Evolutionary conservation across 2,797 vertebrate genomes (phyloP).

Genomic region (Eptatretus atami): DNA sequence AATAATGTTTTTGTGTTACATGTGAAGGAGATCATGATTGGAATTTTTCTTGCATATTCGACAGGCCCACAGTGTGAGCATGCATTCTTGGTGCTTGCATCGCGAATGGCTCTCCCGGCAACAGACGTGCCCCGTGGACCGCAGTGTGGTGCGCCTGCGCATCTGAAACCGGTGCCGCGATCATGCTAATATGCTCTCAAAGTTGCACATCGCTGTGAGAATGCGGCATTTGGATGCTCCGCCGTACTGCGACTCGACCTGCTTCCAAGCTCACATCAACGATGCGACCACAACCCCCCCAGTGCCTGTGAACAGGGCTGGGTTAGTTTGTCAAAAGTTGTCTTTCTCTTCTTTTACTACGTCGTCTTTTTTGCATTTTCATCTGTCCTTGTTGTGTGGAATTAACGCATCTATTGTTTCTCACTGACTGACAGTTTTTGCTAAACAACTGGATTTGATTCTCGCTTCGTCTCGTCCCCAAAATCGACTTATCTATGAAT

Average conservation of each 20-base stretch:
- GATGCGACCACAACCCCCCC: constrained; percentile 97
- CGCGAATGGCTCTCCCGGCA: constrained; percentile 97
- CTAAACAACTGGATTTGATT: too few species aligned
- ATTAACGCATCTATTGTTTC: too few species aligned
- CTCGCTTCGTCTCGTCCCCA: too few species aligned
- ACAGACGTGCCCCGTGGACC: constrained; percentile 90
- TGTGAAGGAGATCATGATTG: too few species aligned
- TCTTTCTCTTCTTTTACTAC: too few species aligned
- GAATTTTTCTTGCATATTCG: too few species aligned
- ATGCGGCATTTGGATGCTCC: constrained; percentile 60
- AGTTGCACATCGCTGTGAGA: constrained; percentile 90
- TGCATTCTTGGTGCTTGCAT: constrained; percentile 97
- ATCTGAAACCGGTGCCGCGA: constrained; percentile 85
- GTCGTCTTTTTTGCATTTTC: too few species aligned
- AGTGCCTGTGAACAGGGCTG: constrained; percentile 66
- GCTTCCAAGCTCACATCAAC: constrained; percentile 71
- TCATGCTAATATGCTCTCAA: constrained; percentile 98
- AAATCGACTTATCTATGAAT: too few species aligned
- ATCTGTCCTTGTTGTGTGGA: too few species aligned
- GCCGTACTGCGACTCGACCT: constrained; percentile 70
- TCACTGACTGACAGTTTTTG: too few species aligned
- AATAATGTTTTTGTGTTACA: too few species aligned
- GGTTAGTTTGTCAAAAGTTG: constrained; percentile 22
- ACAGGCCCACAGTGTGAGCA: constrained; percentile 86
- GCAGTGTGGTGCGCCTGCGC: constrained; percentile 77